Percentiles rank a stretch among this genome's conserved stretches.
These are phyloP conservation scores for Caenorhabditis remanei DNA, from an alignment of 1,140 invertebrate genomes.

Conservation along the genomic window DNA sequence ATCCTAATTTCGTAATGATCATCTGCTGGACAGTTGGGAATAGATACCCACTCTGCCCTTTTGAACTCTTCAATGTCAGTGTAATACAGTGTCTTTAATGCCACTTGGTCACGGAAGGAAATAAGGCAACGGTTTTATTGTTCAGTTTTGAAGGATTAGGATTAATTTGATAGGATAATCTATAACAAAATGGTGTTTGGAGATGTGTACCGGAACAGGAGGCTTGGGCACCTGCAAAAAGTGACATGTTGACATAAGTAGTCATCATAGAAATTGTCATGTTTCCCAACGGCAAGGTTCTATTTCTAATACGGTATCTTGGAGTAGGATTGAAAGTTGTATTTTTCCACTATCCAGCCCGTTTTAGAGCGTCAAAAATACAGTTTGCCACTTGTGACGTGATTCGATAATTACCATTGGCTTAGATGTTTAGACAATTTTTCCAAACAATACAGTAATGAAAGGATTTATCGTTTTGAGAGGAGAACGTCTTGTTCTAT, in stretches of 20 bases:
- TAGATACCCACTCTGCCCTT: not conserved
- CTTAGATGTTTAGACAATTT: conserved; percentile 37
- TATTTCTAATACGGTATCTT: no score
- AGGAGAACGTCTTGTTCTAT: conserved; percentile 33
- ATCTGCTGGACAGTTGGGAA: conserved; percentile 24
- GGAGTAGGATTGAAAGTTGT: no score
- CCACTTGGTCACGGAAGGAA: conserved; percentile 16
- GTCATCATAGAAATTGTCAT: no score
- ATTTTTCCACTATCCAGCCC: no score
- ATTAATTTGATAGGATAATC: not conserved
- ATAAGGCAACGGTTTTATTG: not conserved
- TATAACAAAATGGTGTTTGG: not conserved
- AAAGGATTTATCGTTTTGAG: conserved; percentile 38
- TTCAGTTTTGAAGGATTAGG: not conserved
- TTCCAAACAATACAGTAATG: conserved; percentile 5
- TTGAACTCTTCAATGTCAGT: conserved; percentile 20
- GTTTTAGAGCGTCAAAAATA: no score
- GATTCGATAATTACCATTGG: not conserved
- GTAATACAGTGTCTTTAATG: not conserved
- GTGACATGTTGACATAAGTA: not conserved
- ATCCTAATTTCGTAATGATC: not conserved
- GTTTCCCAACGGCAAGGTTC: no score
- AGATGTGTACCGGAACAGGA: not conserved
- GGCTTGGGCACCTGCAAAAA: not conserved
- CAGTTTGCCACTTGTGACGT: not conserved